Conservation (phyloP, 1,140 invertebrate genomes). For the Lordiphosa mommai region DNA sequence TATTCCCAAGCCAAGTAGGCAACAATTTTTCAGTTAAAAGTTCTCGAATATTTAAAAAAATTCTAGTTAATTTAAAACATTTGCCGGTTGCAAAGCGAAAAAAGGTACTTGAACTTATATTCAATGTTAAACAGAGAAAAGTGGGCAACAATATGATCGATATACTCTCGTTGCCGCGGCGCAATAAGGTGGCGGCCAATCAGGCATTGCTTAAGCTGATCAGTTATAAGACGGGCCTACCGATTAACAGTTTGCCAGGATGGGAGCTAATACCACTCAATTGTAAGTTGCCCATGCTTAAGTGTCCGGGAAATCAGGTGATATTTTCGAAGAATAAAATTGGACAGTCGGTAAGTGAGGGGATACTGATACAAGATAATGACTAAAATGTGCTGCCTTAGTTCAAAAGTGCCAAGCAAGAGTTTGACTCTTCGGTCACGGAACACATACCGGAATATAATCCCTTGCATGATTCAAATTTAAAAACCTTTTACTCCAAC, state of each 20-base stretch:
- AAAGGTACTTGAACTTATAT: background rate
- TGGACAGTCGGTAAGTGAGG: slow-evolving; percentile 55
- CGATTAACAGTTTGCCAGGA: slow-evolving; percentile 72
- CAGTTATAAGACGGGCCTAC: slow-evolving; percentile 54
- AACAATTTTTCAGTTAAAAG: background rate
- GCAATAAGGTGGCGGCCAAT: slow-evolving; percentile 47
- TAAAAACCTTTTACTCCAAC: slow-evolving; percentile 69
- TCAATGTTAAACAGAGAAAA: slow-evolving; percentile 1
- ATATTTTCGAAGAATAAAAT: slow-evolving; percentile 77
- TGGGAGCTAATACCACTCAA: slow-evolving; percentile 73
- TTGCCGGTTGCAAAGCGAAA: background rate
- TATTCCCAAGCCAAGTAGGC: background rate
- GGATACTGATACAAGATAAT: background rate
- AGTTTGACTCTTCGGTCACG: slow-evolving; percentile 56
- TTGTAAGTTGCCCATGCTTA: slow-evolving; percentile 73
- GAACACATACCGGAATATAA: slow-evolving; percentile 66
- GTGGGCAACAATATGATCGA: slow-evolving; percentile 45
- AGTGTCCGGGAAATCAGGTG: slow-evolving; percentile 71
- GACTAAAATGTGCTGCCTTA: slow-evolving; percentile 5
- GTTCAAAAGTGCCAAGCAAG: slow-evolving; percentile 62
- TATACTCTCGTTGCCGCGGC: slow-evolving; percentile 64
- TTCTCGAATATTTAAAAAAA: background rate
- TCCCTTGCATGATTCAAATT: slow-evolving; percentile 69
- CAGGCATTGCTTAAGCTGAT: slow-evolving; percentile 27
- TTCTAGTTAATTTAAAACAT: background rate